These are phyloP conservation scores for Gila robusta DNA, from an alignment of 2,797 vertebrate genomes.

Conservation along the genomic window DNA sequence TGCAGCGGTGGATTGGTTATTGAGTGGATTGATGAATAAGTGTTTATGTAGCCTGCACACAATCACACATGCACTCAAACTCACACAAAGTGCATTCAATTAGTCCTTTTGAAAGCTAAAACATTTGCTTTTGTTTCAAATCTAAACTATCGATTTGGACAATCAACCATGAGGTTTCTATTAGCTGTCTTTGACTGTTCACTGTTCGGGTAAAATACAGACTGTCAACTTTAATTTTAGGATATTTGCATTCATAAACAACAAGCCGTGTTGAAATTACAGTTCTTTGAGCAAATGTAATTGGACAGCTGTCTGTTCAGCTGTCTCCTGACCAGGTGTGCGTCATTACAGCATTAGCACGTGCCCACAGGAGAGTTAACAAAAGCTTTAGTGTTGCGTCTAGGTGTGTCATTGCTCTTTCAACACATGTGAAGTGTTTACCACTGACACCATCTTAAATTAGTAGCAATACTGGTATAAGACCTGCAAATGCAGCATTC, in stretches of 20 bases:
- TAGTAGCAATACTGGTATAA: not conserved
- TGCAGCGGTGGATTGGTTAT: not conserved
- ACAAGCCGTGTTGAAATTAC: slow-evolving; percentile 20
- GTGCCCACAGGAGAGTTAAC: slow-evolving; percentile 19
- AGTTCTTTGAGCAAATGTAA: slow-evolving; percentile 14
- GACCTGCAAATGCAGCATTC: not conserved
- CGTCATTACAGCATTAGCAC: slow-evolving; percentile 11
- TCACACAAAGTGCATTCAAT: not conserved
- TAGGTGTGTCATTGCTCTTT: slow-evolving; percentile 26
- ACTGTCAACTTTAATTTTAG: slow-evolving; percentile 25
- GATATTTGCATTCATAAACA: slow-evolving; percentile 31
- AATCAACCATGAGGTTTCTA: slow-evolving; percentile 18
- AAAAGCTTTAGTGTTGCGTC: slow-evolving; percentile 34
- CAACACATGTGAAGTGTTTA: slow-evolving; percentile 19
- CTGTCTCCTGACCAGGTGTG: slow-evolving; percentile 45
- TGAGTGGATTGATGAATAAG: not conserved
- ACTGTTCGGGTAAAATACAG: slow-evolving; percentile 7
- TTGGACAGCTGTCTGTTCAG: slow-evolving; percentile 42
- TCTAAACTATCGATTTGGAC: not conserved
- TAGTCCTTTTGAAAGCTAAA: not conserved
- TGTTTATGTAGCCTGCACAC: not conserved
- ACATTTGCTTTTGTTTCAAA: slow-evolving; percentile 23
- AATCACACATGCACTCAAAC: not conserved
- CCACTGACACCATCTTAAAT: slow-evolving; percentile 7
- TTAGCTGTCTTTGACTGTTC: slow-evolving; percentile 26